Conservation (phyloP, 2,113 vertebrate species). For the Geococcyx californianus region DNA sequence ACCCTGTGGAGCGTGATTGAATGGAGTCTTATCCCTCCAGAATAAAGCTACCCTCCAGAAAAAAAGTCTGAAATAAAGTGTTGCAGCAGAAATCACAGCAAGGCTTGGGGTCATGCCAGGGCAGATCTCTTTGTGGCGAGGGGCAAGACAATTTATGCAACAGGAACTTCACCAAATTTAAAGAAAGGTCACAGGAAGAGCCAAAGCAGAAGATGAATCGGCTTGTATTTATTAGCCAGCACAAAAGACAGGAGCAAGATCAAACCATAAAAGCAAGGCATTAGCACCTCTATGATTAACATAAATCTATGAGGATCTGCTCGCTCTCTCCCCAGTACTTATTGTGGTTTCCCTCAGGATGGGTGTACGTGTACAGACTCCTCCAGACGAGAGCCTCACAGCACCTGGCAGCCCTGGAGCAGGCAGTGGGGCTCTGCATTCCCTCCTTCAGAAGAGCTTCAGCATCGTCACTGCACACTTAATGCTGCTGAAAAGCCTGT, state of each 20-base stretch:
- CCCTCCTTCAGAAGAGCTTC: not conserved
- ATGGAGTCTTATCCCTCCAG: not conserved
- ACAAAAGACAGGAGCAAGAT: not conserved
- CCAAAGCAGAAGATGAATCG: not conserved
- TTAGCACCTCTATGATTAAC: not conserved
- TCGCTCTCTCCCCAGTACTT: not conserved
- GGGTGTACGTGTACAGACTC: not conserved
- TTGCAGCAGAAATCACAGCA: not conserved
- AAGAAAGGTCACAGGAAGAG: not conserved
- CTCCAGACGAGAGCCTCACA: not conserved
- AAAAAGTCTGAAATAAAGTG: not conserved
- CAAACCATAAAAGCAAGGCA: not conserved
- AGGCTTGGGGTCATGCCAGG: not conserved
- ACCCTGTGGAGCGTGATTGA: constrained; percentile 10
- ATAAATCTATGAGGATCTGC: not conserved
- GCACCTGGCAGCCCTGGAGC: not conserved
- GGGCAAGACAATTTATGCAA: not conserved
- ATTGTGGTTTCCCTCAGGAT: not conserved
- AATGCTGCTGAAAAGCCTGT: not conserved
- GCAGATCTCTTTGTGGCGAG: not conserved
- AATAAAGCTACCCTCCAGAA: too few species aligned
- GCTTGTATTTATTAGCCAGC: not conserved
- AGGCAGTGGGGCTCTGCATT: not conserved
- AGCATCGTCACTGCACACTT: not conserved
- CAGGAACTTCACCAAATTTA: constrained; percentile 1